A percentile compares a stretch with the other conserved stretches of the same genome.
phyloP scores from a whole-genome alignment of 2,888 invertebrate genomes.

The Phaedon cochleariae region DNA sequence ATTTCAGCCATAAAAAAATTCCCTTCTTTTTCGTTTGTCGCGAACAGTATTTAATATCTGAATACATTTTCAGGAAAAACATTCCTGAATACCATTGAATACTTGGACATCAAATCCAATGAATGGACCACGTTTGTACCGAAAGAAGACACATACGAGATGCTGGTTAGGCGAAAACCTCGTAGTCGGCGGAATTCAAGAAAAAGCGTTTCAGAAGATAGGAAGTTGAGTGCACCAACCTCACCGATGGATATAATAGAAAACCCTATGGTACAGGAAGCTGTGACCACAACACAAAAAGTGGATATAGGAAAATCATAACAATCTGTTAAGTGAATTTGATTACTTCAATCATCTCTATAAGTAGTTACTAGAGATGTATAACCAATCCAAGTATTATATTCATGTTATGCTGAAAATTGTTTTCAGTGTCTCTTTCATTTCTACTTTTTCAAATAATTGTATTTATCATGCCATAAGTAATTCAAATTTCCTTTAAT shows the following conservation, averaged over 20 bases:
- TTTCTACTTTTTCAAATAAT: too few species aligned
- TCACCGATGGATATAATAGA: constrained; percentile 30
- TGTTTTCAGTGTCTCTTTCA: too few species aligned
- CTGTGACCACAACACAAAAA: constrained; percentile 13
- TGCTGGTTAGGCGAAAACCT: constrained; percentile 46
- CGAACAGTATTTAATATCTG: too few species aligned
- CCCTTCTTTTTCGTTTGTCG: too few species aligned
- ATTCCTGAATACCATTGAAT: constrained; percentile 86
- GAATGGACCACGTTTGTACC: constrained; percentile 81
- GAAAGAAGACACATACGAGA: constrained; percentile 53
- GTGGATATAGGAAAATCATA: constrained; percentile 17
- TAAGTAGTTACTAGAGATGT: constrained; percentile 28
- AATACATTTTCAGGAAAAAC: constrained; percentile 71
- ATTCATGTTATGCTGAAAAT: constrained; percentile 37
- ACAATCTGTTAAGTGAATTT: constrained; percentile 24
- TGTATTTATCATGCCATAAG: too few species aligned
- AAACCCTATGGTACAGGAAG: constrained; percentile 12
- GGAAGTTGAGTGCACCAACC: constrained; percentile 21
- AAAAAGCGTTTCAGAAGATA: constrained; percentile 55
- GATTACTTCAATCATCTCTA: constrained; percentile 24
- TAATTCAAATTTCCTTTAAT: too few species aligned
- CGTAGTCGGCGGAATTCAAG: constrained; percentile 53
- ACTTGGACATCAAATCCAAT: constrained; percentile 74
- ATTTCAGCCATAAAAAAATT: too few species aligned
- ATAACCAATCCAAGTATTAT: constrained; percentile 37